Conservation (phyloP, 1,140 invertebrate species). For the Samia ricini region DNA sequence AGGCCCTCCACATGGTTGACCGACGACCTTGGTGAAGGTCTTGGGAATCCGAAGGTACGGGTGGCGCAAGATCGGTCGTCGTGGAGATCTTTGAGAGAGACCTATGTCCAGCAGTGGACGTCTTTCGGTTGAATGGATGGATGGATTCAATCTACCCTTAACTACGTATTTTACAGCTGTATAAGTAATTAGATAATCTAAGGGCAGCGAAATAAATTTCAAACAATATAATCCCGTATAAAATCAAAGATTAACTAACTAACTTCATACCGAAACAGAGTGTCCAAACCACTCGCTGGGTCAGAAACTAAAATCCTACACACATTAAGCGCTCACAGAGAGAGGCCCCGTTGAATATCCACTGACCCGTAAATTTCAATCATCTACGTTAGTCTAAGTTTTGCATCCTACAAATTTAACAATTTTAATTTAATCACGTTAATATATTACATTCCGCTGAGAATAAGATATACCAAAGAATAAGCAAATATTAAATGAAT, state of each 20-base stretch:
- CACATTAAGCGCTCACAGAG: background rate
- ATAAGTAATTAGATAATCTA: background rate
- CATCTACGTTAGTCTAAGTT: background rate
- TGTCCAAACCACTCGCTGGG: background rate
- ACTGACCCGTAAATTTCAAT: conserved; percentile 1
- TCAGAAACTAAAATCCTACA: background rate
- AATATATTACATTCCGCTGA: background rate
- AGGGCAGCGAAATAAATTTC: background rate
- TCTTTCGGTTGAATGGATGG: no score
- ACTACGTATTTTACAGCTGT: no score
- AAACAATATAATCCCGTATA: background rate
- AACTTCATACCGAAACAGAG: background rate
- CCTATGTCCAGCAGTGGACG: no score
- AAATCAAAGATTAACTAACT: background rate
- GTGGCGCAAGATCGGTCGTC: no score
- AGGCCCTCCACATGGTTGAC: no score
- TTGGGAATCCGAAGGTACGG: no score
- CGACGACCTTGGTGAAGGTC: no score
- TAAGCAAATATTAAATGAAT: no score
- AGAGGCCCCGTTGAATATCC: background rate
- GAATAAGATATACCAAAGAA: no score
- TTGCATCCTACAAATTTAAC: background rate
- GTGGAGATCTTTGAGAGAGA: no score
- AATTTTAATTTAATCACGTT: background rate
- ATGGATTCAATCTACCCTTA: no score